Conservation (phyloP, 2,888 invertebrate genomes). For the Callosobruchus maculatus region DNA sequence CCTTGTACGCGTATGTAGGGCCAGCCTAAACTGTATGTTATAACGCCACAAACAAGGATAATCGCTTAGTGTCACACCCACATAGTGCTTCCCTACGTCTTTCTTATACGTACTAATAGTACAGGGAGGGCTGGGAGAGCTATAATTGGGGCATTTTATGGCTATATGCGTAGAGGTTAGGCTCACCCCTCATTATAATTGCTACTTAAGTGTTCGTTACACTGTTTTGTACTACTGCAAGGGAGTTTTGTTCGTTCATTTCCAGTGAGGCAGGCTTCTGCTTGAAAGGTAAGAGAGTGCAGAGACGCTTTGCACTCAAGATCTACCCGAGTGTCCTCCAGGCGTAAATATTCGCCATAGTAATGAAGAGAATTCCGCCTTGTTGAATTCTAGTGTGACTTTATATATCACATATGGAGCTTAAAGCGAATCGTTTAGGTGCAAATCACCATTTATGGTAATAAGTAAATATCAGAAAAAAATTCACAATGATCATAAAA, state of each 20-base stretch:
- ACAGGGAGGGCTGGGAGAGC: neutral
- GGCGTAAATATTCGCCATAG: too few relatives aligned
- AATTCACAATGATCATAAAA: too few relatives aligned
- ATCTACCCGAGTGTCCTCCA: too few relatives aligned
- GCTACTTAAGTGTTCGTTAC: neutral
- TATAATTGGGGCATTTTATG: neutral
- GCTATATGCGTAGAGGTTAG: neutral
- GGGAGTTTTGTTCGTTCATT: neutral
- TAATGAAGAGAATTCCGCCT: too few relatives aligned
- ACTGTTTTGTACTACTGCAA: neutral
- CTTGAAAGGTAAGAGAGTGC: too few relatives aligned
- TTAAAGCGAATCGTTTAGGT: too few relatives aligned
- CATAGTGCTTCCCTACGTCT: neutral
- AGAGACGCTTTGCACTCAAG: too few relatives aligned
- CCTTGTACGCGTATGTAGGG: neutral
- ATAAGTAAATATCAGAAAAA: too few relatives aligned
- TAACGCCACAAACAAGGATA: neutral
- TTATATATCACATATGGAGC: too few relatives aligned
- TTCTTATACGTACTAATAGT: neutral
- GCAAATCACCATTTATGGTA: too few relatives aligned
- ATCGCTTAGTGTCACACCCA: neutral
- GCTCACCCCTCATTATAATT: neutral
- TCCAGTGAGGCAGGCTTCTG: neutral
- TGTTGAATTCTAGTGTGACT: too few relatives aligned
- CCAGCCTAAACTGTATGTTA: neutral